Conservation (phyloP, 2,113 vertebrate species). For the Redunca redunca region DNA sequence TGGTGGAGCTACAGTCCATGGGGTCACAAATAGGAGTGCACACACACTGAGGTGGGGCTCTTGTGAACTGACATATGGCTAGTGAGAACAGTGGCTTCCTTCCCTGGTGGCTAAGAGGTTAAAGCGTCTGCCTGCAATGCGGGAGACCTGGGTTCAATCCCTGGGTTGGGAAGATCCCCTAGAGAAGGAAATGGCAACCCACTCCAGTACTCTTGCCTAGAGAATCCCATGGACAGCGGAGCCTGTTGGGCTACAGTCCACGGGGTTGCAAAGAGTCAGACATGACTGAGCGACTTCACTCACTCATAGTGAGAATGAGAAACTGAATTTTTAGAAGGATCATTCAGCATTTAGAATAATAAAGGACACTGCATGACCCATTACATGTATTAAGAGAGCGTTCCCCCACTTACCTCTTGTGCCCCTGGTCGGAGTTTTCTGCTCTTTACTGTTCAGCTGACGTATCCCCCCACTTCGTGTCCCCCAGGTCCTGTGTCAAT, state of each 20-base stretch:
- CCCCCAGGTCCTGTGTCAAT: slow-evolving; percentile 94
- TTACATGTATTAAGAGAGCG: neutral
- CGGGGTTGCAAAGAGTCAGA: too few relatives aligned
- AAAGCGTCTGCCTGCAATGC: too few relatives aligned
- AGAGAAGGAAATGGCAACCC: too few relatives aligned
- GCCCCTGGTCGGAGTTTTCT: neutral
- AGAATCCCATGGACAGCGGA: too few relatives aligned
- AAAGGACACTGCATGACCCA: neutral
- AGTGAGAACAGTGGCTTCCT: neutral
- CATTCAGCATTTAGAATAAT: neutral
- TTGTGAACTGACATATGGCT: neutral
- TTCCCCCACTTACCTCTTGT: neutral
- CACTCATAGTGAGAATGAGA: neutral
- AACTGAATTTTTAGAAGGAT: neutral
- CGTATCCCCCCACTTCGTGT: neutral
- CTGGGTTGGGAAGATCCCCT: too few relatives aligned
- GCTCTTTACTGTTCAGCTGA: neutral
- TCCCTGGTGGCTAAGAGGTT: too few relatives aligned
- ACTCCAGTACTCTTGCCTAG: too few relatives aligned
- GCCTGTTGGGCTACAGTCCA: too few relatives aligned
- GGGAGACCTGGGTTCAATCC: too few relatives aligned
- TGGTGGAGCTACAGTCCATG: neutral
- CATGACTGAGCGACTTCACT: too few relatives aligned
- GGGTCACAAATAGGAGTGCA: fast-evolving
- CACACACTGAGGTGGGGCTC: neutral